Conservation (phyloP, 2,797 vertebrate species). For the Cyprinella venusta region DNA sequence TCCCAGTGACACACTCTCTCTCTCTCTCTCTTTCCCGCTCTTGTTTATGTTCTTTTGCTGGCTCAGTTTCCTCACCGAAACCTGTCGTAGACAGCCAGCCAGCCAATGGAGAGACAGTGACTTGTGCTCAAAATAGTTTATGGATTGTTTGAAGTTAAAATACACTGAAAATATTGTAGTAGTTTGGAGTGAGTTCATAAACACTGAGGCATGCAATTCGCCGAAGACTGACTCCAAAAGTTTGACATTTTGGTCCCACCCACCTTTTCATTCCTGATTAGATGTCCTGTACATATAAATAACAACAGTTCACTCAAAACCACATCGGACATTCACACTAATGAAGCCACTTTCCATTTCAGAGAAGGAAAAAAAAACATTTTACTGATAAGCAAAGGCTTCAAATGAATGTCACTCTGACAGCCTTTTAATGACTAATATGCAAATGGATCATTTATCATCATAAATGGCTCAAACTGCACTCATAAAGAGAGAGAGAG, state of each 20-base stretch:
- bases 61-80: conserved; percentile 47
- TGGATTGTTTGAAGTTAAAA: conserved; percentile 1
- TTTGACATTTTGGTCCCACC: not conserved
- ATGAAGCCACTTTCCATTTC: conserved; percentile 11
- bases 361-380: not conserved
- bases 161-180: not conserved
- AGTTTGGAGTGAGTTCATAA: not conserved
- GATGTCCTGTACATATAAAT: not conserved
- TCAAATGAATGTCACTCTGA: conserved; percentile 11
- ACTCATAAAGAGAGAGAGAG: not conserved
- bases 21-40: conserved; percentile 24
- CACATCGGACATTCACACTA: not conserved
- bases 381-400: conserved; percentile 24
- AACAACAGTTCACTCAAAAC: conserved; percentile 1
- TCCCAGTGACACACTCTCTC: conserved; percentile 8
- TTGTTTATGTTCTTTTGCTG: conserved; percentile 48
- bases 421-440: conserved; percentile 25
- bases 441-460: conserved; percentile 31
- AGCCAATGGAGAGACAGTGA: conserved; percentile 27
- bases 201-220: not conserved
- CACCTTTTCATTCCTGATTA: not conserved
- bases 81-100: conserved; percentile 45
- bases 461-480: conserved; percentile 1
- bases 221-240: not conserved
- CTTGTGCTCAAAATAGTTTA: not conserved